Conservation (phyloP, 1,140 invertebrate species). For the Arion vulgaris region DNA sequence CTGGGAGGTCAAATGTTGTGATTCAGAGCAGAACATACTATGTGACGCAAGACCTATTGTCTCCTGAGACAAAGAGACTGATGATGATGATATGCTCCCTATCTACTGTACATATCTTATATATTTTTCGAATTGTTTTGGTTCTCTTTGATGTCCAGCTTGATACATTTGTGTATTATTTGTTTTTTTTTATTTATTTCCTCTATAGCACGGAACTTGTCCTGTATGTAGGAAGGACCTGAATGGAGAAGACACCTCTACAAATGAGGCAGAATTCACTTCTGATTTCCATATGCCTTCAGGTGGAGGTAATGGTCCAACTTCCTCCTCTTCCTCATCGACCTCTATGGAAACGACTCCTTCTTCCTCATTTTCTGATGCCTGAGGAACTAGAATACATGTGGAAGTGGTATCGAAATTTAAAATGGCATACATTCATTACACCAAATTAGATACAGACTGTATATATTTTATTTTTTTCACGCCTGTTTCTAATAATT, state of each 20-base stretch:
- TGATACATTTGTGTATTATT: too few relatives aligned
- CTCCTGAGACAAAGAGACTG: too few relatives aligned
- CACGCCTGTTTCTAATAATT: neutral
- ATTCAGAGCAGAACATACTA: too few relatives aligned
- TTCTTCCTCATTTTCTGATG: conserved; percentile 29
- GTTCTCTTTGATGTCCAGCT: too few relatives aligned
- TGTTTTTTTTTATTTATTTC: neutral
- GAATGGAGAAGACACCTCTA: conserved; percentile 64
- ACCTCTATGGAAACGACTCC: neutral
- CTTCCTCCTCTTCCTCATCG: neutral
- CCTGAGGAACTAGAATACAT: neutral
- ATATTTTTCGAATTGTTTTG: too few relatives aligned
- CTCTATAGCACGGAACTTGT: conserved; percentile 87
- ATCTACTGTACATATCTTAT: too few relatives aligned
- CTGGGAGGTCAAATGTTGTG: too few relatives aligned
- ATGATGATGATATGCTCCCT: too few relatives aligned
- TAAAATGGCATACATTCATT: neutral
- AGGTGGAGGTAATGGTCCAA: neutral
- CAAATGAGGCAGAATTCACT: conserved; percentile 45
- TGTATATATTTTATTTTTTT: neutral
- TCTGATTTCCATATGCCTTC: neutral
- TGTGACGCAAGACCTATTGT: too few relatives aligned
- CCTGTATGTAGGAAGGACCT: conserved; percentile 89
- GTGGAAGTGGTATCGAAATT: neutral
- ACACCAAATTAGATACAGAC: neutral